phyloP scores from a whole-genome alignment of 2,888 invertebrate genomes.

The Eupithecia subumbrata region DNA sequence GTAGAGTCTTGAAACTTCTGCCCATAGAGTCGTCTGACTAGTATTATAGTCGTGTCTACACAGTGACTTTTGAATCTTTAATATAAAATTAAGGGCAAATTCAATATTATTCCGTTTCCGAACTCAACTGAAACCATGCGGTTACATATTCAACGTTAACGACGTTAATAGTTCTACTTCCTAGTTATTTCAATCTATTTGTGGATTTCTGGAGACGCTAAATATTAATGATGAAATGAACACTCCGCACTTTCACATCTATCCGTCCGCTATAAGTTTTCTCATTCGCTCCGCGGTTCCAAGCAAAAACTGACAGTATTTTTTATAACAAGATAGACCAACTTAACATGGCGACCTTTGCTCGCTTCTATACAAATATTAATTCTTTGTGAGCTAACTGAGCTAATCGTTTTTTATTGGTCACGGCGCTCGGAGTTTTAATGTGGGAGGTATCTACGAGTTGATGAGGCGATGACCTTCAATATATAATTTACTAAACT shows the following conservation, averaged over 20 bases:
- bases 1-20: conserved; percentile 54
- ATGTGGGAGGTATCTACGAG: conserved; percentile 62
- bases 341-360: conserved; percentile 67
- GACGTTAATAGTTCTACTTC: not conserved
- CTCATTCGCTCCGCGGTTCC: conserved; percentile 13
- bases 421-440: conserved; percentile 60
- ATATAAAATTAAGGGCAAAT: not conserved
- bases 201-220: not conserved
- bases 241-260: conserved; percentile 7
- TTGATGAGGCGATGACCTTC: conserved; percentile 47
- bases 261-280: conserved; percentile 1
- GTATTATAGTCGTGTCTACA: not conserved
- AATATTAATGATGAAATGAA: not conserved
- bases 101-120: not conserved
- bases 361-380: conserved; percentile 77
- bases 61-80: not conserved
- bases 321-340: conserved; percentile 68
- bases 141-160: not conserved
- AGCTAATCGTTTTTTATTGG: conserved; percentile 67
- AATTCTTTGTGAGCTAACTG: conserved; percentile 63
- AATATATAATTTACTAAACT: conserved; percentile 45
- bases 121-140: not conserved
- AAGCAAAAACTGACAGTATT: conserved; percentile 72
- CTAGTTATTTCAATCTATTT: not conserved
- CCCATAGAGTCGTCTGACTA: conserved; percentile 19